Conservation (phyloP, 2,113 vertebrate genomes). For the Actenoides hombroni region DNA sequence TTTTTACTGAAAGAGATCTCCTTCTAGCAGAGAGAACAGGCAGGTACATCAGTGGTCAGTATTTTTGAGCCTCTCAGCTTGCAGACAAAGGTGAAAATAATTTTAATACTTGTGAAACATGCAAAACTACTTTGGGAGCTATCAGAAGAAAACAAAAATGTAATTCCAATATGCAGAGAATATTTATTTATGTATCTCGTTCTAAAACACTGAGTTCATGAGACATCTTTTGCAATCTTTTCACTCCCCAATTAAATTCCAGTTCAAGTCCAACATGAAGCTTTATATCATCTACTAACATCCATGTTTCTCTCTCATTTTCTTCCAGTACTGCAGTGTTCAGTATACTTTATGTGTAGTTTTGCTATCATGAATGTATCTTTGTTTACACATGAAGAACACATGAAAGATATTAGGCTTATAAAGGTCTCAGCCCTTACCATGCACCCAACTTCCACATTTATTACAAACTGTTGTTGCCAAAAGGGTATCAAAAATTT, state of each 20-base stretch:
- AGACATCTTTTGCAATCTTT: background rate
- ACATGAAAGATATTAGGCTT: background rate
- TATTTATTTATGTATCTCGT: background rate
- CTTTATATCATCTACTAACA: background rate
- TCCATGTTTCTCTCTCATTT: background rate
- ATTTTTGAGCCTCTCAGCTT: background rate
- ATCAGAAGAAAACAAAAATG: background rate
- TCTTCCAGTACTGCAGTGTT: background rate
- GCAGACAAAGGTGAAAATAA: background rate
- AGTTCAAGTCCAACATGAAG: background rate
- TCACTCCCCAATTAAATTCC: background rate
- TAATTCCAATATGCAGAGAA: background rate
- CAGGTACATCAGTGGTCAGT: accelerated
- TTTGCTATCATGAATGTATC: background rate
- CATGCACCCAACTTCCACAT: background rate
- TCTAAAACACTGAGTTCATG: background rate
- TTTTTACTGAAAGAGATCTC: background rate
- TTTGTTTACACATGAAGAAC: background rate
- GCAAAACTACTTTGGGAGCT: background rate
- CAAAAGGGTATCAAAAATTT: background rate
- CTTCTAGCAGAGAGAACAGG: background rate
- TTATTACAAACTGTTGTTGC: background rate
- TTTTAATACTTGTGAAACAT: background rate
- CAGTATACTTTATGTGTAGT: background rate
- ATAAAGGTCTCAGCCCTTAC: background rate